Percentiles rank a stretch among this genome's conserved stretches.
These are phyloP conservation scores for Caenorhabditis virilis DNA, from an alignment of 2,888 invertebrate species.

Conservation along the genomic window DNA sequence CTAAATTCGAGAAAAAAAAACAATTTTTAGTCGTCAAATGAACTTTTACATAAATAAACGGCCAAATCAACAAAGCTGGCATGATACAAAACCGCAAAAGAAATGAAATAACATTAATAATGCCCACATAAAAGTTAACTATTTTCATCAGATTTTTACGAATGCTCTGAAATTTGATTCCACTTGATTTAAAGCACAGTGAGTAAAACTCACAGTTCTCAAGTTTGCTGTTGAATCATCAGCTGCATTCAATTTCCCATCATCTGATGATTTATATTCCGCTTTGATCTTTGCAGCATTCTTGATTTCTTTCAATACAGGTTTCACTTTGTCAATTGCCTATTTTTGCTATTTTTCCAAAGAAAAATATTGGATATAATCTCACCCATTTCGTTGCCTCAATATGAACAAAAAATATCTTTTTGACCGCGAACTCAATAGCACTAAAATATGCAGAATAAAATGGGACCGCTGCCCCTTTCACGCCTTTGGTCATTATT, in stretches of 20 bases:
- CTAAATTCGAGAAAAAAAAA: slow-evolving; percentile 10
- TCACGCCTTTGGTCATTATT: slow-evolving; percentile 24
- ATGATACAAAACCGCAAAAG: slow-evolving; percentile 23
- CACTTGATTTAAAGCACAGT: not conserved
- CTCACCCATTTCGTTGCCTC: slow-evolving; percentile 30
- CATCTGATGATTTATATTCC: slow-evolving; percentile 9
- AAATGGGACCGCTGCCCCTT: slow-evolving; percentile 36
- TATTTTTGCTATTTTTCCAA: not conserved
- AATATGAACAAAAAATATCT: slow-evolving; percentile 28
- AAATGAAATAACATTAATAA: slow-evolving; percentile 26
- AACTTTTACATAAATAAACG: slow-evolving; percentile 31
- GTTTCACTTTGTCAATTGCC: slow-evolving; percentile 22
- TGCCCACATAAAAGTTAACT: slow-evolving; percentile 22
- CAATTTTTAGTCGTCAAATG: not conserved
- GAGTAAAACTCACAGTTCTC: slow-evolving; percentile 6
- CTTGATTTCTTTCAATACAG: slow-evolving; percentile 25
- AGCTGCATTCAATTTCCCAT: slow-evolving; percentile 23
- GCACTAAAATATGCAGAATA: slow-evolving; percentile 29
- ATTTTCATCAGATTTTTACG: slow-evolving; percentile 27
- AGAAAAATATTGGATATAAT: not conserved
- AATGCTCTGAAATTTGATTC: slow-evolving; percentile 12
- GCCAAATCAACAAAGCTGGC: slow-evolving; percentile 28
- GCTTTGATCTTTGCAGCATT: slow-evolving; percentile 17
- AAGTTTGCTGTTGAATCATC: slow-evolving; percentile 32
- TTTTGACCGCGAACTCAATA: slow-evolving; percentile 30